phyloP scores from a whole-genome alignment of 2,888 invertebrate genomes.

The Coenonympha glycerion region DNA sequence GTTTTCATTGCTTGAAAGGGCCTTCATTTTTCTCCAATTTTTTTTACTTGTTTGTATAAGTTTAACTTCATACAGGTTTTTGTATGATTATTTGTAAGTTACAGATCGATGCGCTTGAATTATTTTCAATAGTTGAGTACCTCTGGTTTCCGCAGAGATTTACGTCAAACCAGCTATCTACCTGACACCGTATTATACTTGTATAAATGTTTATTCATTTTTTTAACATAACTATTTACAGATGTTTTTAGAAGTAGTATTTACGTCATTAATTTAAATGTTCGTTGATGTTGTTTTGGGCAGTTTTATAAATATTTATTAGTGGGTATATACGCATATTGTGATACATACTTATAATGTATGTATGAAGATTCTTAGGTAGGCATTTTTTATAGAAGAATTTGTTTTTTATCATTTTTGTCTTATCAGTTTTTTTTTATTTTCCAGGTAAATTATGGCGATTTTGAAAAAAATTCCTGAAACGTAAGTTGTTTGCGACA shows the following conservation, averaged over 20 bases:
- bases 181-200: not conserved
- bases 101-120: conserved; percentile 46
- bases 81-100: conserved; percentile 25
- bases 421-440: not conserved
- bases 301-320: not conserved
- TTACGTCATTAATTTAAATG: not conserved
- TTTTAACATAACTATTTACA: not conserved
- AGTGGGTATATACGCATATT: too few species aligned
- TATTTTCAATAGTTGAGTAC: conserved; percentile 28
- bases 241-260: not conserved
- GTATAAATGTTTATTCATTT: conserved; percentile 5
- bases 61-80: too few species aligned
- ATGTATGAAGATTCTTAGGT: too few species aligned
- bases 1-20: too few species aligned
- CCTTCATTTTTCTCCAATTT: too few species aligned
- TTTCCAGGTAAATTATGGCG: not conserved
- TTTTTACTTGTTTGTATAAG: too few species aligned
- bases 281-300: not conserved
- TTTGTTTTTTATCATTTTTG: not conserved
- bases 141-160: conserved; percentile 44
- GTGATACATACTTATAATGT: too few species aligned
- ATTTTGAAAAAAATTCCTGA: not conserved
- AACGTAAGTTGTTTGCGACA: not conserved
- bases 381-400: too few species aligned
- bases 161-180: conserved; percentile 39